Percentiles rank a stretch among this genome's conserved stretches.
Evolutionary conservation across 2,797 vertebrate genomes (phyloP).

Genomic region (Scleropages formosus): DNA sequence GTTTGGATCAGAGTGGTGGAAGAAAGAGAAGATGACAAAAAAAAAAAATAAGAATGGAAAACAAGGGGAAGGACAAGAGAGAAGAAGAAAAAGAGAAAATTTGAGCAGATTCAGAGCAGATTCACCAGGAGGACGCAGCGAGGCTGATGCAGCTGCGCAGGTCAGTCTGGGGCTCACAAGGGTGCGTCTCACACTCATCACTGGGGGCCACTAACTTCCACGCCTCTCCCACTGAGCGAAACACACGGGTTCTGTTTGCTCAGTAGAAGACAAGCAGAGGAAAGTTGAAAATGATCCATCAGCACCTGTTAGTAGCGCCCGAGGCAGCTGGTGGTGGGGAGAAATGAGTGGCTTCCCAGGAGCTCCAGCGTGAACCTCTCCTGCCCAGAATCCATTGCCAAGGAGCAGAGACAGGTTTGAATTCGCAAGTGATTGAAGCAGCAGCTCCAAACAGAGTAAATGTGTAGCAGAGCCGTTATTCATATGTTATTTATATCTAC

Average conservation of each 20-base stretch:
- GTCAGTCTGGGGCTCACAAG: background rate
- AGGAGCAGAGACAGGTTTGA: background rate
- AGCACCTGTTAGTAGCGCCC: background rate
- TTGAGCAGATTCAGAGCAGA: constrained; percentile 17
- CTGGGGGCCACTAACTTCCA: background rate
- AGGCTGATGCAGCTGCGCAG: background rate
- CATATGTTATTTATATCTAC: constrained; percentile 3
- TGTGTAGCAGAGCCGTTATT: background rate
- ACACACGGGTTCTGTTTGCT: background rate
- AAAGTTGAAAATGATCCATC: background rate
- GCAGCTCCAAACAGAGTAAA: background rate
- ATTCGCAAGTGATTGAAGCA: background rate
- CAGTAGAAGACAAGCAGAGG: background rate
- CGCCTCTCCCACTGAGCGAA: too few species aligned
- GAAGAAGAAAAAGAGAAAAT: constrained; percentile 27
- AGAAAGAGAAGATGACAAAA: constrained; percentile 28
- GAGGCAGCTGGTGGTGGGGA: background rate
- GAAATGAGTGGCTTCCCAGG: background rate
- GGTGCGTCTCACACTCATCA: background rate
- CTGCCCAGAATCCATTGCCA: background rate
- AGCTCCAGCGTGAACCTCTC: background rate
- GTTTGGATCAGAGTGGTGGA: constrained; percentile 24
- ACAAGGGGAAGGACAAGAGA: constrained; percentile 47
- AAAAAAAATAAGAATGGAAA: constrained; percentile 36
- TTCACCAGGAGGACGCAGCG: background rate